Percentiles rank a stretch among this genome's conserved stretches.
phyloP scores from a whole-genome alignment of 2,888 invertebrate species.

The Rapana venosa region DNA sequence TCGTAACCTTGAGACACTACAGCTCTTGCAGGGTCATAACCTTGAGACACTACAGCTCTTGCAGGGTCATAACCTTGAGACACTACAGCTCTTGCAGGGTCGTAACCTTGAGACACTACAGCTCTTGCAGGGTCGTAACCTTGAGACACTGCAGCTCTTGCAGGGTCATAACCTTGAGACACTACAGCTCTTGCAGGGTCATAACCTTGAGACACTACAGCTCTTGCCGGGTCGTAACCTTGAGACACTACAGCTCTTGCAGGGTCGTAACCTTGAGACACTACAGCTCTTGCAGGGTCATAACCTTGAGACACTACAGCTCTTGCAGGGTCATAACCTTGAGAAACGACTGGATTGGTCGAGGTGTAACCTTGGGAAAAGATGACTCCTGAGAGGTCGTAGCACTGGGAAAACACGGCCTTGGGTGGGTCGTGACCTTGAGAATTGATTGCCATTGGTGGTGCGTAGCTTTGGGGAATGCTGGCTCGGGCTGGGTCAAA shows the following conservation, averaged over 20 bases:
- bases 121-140: not conserved
- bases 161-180: too few species aligned
- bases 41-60: not conserved
- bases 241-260: not conserved
- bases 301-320: not conserved
- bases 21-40: not conserved
- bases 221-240: too few species aligned
- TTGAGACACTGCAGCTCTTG: not conserved
- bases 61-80: not conserved
- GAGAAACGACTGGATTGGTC: not conserved
- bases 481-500: not conserved
- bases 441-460: not conserved
- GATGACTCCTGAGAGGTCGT: not conserved
- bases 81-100: not conserved
- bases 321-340: not conserved
- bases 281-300: not conserved
- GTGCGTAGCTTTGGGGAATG: not conserved
- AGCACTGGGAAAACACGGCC: not conserved
- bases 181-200: too few species aligned
- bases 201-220: too few species aligned
- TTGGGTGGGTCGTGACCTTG: not conserved
- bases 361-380: not conserved
- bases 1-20: not conserved
- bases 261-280: not conserved
- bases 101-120: not conserved